Base-by-base conservation (phyloP, 2,113 vertebrate species). In the Engraulis encrasicolus region DNA sequence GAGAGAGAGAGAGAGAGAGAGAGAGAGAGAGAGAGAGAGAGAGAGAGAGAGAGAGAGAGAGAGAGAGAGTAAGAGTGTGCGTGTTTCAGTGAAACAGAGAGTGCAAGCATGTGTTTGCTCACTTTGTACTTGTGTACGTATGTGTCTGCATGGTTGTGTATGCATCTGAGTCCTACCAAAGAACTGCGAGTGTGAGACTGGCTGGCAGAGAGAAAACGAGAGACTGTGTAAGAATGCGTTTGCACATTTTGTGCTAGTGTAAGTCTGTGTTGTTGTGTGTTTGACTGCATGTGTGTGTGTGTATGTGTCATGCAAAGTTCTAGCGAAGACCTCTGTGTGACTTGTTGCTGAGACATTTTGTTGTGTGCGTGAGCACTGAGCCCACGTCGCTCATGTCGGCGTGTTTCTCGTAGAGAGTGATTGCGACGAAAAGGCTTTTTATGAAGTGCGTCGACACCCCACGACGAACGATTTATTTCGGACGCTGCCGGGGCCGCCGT, bases 251-350 rank as follows among this genome's bases (percentile, higher is more conserved):
- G n/a, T n/a, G n/a, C n/a, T 86, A 34, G 87, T 71, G 83, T 86
- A 88, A 89, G 86, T 88, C 83, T 87, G 79, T 83, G 38, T 45
- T 89, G 90, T 92, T 86, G 87, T 89, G 90, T 88, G 88, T 89
- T 18, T 27, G 0, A 6, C 20, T 34, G 49, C 23, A 34, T 31
- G 40, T 61, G 19, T 61, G 19, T 23, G 19, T n/a, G 19, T 61
- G 19, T 61, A 6, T 2, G 15, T 31, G 27, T 31, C 11, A 31
- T 27, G 11, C 23, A 74, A 12, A 34, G 31, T 31, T 14, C 2
- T 14, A 74, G 27, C 27, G 11, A 31, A 2, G 11, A 74, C 66
- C 6, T 15, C 66, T 74, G 12, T 31, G 31, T 31, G 31, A 74
- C 66, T 34, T 45, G 9, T 45, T 9, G 40, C 4, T 45, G n/a